Conservation (phyloP, 2,888 invertebrate species). For the Saturnia pavonia region DNA sequence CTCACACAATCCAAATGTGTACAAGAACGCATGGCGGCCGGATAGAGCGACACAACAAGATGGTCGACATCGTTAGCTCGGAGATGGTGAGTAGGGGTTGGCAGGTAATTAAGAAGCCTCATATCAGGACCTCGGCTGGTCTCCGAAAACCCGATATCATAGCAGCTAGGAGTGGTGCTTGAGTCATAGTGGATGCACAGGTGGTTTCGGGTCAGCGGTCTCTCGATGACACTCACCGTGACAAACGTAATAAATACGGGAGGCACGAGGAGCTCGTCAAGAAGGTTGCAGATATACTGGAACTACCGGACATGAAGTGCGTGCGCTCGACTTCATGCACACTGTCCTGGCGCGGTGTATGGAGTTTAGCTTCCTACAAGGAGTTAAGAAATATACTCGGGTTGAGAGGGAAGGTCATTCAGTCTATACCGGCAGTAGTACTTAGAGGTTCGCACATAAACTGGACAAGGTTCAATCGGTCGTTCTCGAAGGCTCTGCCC, state of each 20-base stretch:
- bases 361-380: neutral
- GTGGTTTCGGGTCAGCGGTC: neutral
- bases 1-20: neutral
- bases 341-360: neutral
- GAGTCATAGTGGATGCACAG: too few species aligned
- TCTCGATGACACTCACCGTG: neutral
- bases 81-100: neutral
- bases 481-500: neutral
- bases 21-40: too few species aligned
- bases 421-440: neutral
- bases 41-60: neutral
- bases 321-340: neutral
- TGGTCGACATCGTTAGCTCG: neutral
- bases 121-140: neutral
- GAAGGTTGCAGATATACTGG: neutral
- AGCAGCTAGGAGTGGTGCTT: too few species aligned
- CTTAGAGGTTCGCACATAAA: neutral
- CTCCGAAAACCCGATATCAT: constrained; percentile 1
- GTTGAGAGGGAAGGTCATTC: neutral
- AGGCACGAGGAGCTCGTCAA: neutral
- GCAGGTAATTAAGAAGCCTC: neutral
- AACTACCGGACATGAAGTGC: neutral
- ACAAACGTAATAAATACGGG: neutral
- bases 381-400: neutral
- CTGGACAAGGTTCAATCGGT: neutral